Evolutionary conservation across 2,113 vertebrate genomes (phyloP), one percentile per base, ranked within the genome.

Genomic region (Vicugna pacos): DNA sequence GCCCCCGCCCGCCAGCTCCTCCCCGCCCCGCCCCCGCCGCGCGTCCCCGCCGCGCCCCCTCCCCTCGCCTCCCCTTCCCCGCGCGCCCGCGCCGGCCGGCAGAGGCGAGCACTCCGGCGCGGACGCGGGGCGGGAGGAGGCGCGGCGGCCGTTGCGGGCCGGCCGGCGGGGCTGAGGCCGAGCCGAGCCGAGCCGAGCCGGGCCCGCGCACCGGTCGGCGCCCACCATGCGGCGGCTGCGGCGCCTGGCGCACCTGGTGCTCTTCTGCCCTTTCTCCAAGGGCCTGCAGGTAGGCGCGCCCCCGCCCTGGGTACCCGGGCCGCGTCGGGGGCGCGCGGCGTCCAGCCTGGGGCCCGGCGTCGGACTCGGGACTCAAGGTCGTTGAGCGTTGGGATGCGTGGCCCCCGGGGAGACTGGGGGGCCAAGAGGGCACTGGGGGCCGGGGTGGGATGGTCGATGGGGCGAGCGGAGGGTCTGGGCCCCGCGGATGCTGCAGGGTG

Each of bases 231-330:
- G 99, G 98, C 98, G 98, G 98, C 75, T 99, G 97, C 98, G 99
- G 98, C 99, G 99, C 92, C 98, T 99, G 95, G 98, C 99, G 97
- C 99, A 99, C 97, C 94, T 99, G 98, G 99, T 99, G 98, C 99
- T 99, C 38, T 99, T 99, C 98, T 99, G 99, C 96, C 99, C 99
- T 30, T 95, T 99, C 87, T 99, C 99, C 87, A 99, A 99, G 97
- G 99, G 99, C 70, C 97, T 99, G 98, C 99, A 99, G 99, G 99
- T 99, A 98, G 98, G 97, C 72, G 84, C 73, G 26, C 70, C n/a
- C 48, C 10, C 16, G 46, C 62, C 30, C 62, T 17, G 24, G 4
- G 15, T 50, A 35, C 20, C 16, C 8, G 92, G 54, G 48, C 30
- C 46, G 54, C 13, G 35, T 48, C 38, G 73, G 73, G n/a, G 54